Evolutionary conservation across 2,888 invertebrate genomes (phyloP).

Genomic region (Amphipoea oculea): DNA sequence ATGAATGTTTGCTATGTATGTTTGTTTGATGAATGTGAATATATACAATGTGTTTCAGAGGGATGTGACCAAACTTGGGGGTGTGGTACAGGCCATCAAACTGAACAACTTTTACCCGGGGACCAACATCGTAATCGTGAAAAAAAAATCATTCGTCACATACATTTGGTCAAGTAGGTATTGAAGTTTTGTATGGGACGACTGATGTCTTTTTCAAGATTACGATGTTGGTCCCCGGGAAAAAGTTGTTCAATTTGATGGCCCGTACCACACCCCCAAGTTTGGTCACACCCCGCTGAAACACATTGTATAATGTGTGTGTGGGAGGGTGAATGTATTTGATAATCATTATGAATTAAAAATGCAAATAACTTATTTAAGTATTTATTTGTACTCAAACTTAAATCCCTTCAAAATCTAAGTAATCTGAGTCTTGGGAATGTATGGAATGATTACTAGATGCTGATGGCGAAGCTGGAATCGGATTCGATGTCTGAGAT

Average conservation of each 20-base stretch:
- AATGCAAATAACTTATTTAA: conserved; percentile 62
- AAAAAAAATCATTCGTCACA: too few species aligned
- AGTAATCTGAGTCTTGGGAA: conserved; percentile 63
- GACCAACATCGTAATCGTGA: too few species aligned
- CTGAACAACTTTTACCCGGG: too few species aligned
- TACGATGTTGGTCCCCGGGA: too few species aligned
- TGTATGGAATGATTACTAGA: conserved; percentile 64
- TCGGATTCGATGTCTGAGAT: conserved; percentile 56
- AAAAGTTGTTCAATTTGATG: too few species aligned
- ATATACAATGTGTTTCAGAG: conserved; percentile 52
- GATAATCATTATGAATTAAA: conserved; percentile 61
- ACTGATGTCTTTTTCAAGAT: too few species aligned
- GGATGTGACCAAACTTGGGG: too few species aligned
- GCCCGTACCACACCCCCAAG: too few species aligned
- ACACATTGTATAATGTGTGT: conserved; percentile 32
- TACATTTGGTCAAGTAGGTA: too few species aligned
- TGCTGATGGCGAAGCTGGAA: conserved; percentile 65
- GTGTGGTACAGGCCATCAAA: too few species aligned
- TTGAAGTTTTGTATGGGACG: too few species aligned
- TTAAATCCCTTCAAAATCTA: conserved; percentile 67
- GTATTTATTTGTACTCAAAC: conserved; percentile 67
- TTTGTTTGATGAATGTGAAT: conserved; percentile 52
- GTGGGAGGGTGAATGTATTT: conserved; percentile 50
- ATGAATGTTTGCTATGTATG: conserved; percentile 52
- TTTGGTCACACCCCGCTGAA: too few species aligned